Conservation (phyloP, 2,797 vertebrate genomes). For the Brachyrhaphis roseni region DNA sequence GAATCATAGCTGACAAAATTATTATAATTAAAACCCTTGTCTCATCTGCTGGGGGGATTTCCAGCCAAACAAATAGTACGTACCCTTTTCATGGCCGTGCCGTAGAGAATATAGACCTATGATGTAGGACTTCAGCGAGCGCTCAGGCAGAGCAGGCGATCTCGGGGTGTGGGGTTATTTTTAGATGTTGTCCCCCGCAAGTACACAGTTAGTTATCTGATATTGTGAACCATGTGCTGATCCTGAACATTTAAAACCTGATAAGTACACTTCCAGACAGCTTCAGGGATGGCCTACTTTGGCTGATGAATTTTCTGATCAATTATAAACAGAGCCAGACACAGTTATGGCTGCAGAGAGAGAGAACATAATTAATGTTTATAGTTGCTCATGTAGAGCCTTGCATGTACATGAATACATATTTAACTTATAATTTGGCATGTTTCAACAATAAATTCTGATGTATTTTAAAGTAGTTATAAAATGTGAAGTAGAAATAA, state of each 20-base stretch:
- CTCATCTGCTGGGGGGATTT: constrained; percentile 41
- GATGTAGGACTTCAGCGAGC: constrained; percentile 70
- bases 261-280: constrained; percentile 72
- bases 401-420: not conserved
- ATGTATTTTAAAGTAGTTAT: not conserved
- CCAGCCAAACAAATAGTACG: constrained; percentile 68
- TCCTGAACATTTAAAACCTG: constrained; percentile 67
- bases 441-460: not conserved
- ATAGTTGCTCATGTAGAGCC: not conserved
- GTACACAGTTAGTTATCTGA: constrained; percentile 83
- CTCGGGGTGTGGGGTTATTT: constrained; percentile 81
- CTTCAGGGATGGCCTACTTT: constrained; percentile 55
- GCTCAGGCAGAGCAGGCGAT: constrained; percentile 62
- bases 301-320: constrained; percentile 13
- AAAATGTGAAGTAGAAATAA: not conserved
- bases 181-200: constrained; percentile 75
- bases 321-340: not conserved
- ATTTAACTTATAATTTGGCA: not conserved
- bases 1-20: constrained; percentile 28
- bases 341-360: not conserved
- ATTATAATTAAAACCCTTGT: constrained; percentile 42
- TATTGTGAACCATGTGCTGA: constrained; percentile 77
- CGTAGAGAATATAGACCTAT: constrained; percentile 61
- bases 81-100: constrained; percentile 76
- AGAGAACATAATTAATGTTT: no score